Evolutionary conservation across 2,113 vertebrate species (phyloP), one percentile per base, ranked within the genome.

Genomic region (Uria aalge): DNA sequence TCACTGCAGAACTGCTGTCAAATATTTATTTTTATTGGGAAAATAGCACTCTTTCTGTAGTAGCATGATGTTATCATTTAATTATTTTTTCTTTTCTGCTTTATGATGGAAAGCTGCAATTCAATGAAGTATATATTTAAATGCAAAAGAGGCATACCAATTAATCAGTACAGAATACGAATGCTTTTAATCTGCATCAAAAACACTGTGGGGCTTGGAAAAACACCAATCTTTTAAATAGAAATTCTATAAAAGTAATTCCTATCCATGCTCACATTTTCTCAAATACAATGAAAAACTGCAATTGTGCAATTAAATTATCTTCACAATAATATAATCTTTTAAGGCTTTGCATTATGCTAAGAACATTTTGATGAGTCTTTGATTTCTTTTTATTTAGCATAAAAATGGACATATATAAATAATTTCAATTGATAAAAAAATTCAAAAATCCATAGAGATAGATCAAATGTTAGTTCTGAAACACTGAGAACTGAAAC

Each of bases 61-160:
- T 45, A 94, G 69, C 48, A 73, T 43, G 95, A 92, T 97, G 86
- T 90, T 95, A 95, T 96, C 92, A 91, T 94, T 97, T 95, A 97
- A 96, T 97, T 96, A 97, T 96, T 97, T 96, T 96, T 95, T 94
- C 92, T 95, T 94, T 95, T 89, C 86, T 95, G 57, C 69, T 95
- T 95, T 91, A 45, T 88, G 55, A 95, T 55, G 81, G 89, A 92
- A 97, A 96, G 88, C 76, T 89, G 86, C 80, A 96, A 82, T 94
- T 95, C 97, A 97, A 91, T 94, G 88, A 92, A 97, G 94, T 87
- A 96, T 96, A 96, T 96, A 97, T 97, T 97, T 97, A 96, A 97
- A 97, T 97, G 92, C 95, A 97, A 97, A 97, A 95, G 69, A 97
- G 94, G 80, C 96, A 88, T n/a, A 91, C 84, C 91, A 94, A 73